Conservation (phyloP, 2,113 vertebrate species). For the Telmatochromis sp. region DNA sequence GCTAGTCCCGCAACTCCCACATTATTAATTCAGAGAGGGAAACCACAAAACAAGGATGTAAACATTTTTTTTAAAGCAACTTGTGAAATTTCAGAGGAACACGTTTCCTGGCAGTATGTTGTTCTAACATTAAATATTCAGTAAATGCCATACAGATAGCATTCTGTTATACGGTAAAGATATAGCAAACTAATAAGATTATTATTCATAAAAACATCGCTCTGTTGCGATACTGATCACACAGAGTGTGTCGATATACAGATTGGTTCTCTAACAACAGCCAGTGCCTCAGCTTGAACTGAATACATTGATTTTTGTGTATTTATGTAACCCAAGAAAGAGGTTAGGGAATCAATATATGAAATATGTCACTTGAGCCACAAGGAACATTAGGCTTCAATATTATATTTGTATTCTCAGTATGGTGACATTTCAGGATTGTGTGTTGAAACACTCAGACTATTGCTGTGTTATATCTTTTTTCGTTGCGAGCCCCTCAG, state of each 20-base stretch:
- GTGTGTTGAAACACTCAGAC: background rate
- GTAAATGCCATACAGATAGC: background rate
- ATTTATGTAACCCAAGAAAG: background rate
- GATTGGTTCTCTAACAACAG: background rate
- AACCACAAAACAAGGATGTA: background rate
- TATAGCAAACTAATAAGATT: background rate
- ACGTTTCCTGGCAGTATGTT: background rate
- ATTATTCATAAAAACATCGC: background rate
- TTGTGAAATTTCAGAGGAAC: background rate
- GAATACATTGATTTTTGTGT: background rate
- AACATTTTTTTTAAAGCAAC: background rate
- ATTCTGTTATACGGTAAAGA: background rate
- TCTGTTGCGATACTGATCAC: background rate
- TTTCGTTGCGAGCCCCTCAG: background rate
- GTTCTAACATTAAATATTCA: background rate
- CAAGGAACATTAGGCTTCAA: background rate
- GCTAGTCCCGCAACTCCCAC: background rate
- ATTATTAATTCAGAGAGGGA: background rate
- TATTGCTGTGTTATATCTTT: background rate
- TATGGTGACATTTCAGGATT: slow-evolving; percentile 1
- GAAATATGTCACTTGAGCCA: background rate
- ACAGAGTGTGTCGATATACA: background rate
- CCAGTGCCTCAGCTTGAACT: background rate
- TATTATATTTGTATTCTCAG: background rate
- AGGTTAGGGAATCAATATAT: slow-evolving; percentile 8